phyloP scores from a whole-genome alignment of 2,888 invertebrate genomes.

The Eupithecia exiguata region DNA sequence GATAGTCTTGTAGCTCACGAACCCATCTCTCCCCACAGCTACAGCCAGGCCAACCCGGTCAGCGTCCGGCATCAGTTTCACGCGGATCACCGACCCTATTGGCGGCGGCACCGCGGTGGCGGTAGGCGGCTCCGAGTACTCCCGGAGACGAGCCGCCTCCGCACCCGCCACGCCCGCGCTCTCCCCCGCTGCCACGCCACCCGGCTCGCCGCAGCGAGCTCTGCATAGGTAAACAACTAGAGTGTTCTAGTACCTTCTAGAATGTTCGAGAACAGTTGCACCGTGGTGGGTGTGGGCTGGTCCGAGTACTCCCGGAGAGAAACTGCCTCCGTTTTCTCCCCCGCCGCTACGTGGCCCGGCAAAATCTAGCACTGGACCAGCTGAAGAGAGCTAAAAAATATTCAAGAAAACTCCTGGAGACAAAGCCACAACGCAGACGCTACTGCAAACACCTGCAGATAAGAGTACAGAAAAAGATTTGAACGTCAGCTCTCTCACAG shows the following conservation, averaged over 20 bases:
- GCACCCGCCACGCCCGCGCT: conserved; percentile 89
- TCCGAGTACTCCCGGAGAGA: conserved; percentile 83
- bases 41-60: conserved; percentile 90
- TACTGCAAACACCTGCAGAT: too few species aligned
- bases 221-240: conserved; percentile 62
- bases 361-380: background rate
- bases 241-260: background rate
- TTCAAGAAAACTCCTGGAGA: conserved; percentile 76
- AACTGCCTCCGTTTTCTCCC: conserved; percentile 82
- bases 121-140: conserved; percentile 83
- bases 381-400: background rate
- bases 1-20: background rate
- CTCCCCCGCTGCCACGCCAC: conserved; percentile 90
- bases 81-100: conserved; percentile 83
- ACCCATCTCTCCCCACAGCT: conserved; percentile 63
- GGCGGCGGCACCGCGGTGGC: conserved; percentile 85
- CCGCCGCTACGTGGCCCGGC: conserved; percentile 89
- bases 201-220: conserved; percentile 83
- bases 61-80: conserved; percentile 87
- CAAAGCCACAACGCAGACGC: background rate
- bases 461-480: too few species aligned
- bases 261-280: conserved; percentile 51
- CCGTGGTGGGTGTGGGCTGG: conserved; percentile 85
- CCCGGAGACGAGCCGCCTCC: conserved; percentile 85
- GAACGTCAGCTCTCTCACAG: too few species aligned